Evolutionary conservation across 1,140 invertebrate genomes (phyloP), one percentile per base, ranked within the genome.

Genomic region (Drosophila parabipectinata): DNA sequence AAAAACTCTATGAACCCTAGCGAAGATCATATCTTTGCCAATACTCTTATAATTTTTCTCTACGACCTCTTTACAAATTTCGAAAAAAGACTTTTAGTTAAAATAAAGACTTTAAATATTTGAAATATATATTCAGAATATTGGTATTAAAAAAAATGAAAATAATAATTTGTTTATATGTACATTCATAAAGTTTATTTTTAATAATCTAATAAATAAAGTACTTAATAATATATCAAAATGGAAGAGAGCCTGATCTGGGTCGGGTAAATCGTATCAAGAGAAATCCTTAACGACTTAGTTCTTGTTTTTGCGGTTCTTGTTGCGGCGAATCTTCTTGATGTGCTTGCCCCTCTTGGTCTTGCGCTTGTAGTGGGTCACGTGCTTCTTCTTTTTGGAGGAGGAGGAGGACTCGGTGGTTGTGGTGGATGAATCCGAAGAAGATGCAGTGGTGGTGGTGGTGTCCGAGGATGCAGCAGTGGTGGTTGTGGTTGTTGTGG

Each of bases 301-400:
- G 4, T 14, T 14, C 4, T 44, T 14, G 14, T 47, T 45, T 7
- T 4, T 45, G 30, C 30, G 41, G 1, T 18, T 21, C 21, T 21
- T 21, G 21, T 3, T 24, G n/a, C n/a, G 32, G 2, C 2, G 9
- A 4, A 0, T 41, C 1, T 51, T 66, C 1, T 0, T 41, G 45
- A 51, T 1, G 24, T 7, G 18, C 26, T 18, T 62, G 26, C 32
- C 32, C 3, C 26, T 15, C 10, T 32, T 26, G n/a, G 1, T 0
- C 26, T 24, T 66, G 14, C 62, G 26, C 10, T 51, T 62, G 26
- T 2, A 39, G 15, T 60, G 44, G 15, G 1, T 34, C 7, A 6
- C 3, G 6, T 2, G 3, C 26, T 26, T 51, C 58, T 62, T 62
- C 12, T 63, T 63, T 15, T 21, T 15, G 18, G 44, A 47, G 18